Evolutionary conservation across 1,140 invertebrate genomes (phyloP).

Genomic region (Manduca sexta): DNA sequence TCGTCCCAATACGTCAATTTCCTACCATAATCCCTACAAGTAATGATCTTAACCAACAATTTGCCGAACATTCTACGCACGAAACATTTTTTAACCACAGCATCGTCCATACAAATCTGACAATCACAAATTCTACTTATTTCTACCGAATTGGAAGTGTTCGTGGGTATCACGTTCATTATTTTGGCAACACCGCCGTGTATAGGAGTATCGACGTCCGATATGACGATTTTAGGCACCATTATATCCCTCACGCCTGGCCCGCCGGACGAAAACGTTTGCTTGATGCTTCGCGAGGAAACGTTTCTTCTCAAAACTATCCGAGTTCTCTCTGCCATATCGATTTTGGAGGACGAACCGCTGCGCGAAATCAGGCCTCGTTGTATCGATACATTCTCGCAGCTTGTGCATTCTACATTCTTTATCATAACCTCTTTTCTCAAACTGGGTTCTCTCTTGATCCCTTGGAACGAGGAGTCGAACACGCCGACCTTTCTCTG

Average conservation of each 20-base stretch:
- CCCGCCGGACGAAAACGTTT: constrained; percentile 9
- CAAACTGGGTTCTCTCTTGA: constrained; percentile 28
- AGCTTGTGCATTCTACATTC: constrained; percentile 38
- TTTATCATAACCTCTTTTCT: constrained; percentile 41
- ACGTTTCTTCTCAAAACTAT: not conserved
- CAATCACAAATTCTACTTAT: constrained; percentile 54
- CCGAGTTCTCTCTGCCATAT: no score
- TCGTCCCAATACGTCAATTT: constrained; percentile 50
- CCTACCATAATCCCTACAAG: constrained; percentile 37
- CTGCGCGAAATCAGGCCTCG: constrained; percentile 9
- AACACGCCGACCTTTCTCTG: constrained; percentile 37
- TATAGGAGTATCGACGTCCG: constrained; percentile 9
- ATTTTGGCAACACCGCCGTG: constrained; percentile 25
- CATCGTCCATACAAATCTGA: constrained; percentile 50
- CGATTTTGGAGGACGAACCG: no score
- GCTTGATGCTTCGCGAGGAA: constrained; percentile 1
- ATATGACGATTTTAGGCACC: constrained; percentile 26
- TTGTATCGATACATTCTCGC: constrained; percentile 24
- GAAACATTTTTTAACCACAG: constrained; percentile 27
- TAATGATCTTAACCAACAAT: constrained; percentile 46
- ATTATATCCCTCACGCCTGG: not conserved
- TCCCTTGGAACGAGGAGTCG: constrained; percentile 16
- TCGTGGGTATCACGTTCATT: constrained; percentile 18
- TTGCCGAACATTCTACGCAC: constrained; percentile 38
- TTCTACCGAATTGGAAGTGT: constrained; percentile 47